Evolutionary conservation across 2,888 invertebrate species (phyloP), one percentile per base, ranked within the genome.

Genomic region (Cinara cedri): DNA sequence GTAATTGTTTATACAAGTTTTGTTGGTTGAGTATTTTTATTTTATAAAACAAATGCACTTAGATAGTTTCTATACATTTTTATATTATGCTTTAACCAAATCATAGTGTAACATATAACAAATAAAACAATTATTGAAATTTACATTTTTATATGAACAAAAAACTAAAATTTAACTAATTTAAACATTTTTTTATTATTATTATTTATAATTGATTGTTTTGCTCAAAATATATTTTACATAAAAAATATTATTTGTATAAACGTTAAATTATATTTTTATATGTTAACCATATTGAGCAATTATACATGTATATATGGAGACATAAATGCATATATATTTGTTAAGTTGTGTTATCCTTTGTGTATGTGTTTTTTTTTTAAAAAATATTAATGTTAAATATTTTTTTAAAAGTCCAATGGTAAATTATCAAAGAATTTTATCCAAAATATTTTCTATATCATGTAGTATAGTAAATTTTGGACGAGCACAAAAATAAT

Each of bases 1-100:
- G 26, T 46, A 13, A 9, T 72, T 51, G 21, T 63, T 62, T 51
- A n/a, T 65, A 51, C 8, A 26, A 44, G 55, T 44, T 66, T 55
- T 76, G n/a, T 68, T 49, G 49, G 21, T 78, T 78, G 57, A 68
- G 34, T 78, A 78, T 78, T 78, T 55, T 78, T 78, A 78, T 60
- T 21, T 57, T 60, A 21, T 19, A 51, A 55, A 70, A 70, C 68
- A 78, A 78, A 70, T 78, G 78, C 78, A 78, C 68, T 78, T 78
- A 63, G n/a, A 78, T 68, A 70, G 49, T 78, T 78, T 51, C 49
- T 62, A 70, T 68, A 70, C 1, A 13, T 65, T 74, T 34, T 65
- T 75, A 10, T 65, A 75, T 65, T 75, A 63, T 49, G 68, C 34
- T 78, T 66, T 78, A 78, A 78, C 62, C 57, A 70, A 78, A 78